Percentiles rank a stretch among this genome's conserved stretches.
These are phyloP conservation scores for Cosmia pyralina DNA, from an alignment of 2,888 invertebrate genomes.

Conservation along the genomic window DNA sequence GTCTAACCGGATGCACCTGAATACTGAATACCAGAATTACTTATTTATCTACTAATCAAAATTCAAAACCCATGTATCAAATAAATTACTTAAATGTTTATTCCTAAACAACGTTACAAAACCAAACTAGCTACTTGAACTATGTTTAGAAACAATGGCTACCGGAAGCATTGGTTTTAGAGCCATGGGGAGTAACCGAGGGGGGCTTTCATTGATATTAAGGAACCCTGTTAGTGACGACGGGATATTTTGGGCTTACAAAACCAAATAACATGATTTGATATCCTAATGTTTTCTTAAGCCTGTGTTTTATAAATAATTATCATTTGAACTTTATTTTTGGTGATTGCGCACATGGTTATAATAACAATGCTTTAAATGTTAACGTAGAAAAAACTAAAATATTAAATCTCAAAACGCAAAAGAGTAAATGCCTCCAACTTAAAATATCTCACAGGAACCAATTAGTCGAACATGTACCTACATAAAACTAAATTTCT, in stretches of 20 bases:
- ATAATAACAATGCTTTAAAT: too few species aligned
- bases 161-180: slow-evolving; percentile 16
- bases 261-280: background rate
- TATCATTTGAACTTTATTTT: background rate
- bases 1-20: background rate
- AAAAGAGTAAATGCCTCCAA: too few species aligned
- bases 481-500: too few species aligned
- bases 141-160: background rate
- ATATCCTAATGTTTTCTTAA: background rate
- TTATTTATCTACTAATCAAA: background rate
- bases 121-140: background rate
- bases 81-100: background rate
- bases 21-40: background rate
- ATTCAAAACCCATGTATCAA: background rate
- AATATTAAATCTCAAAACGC: too few species aligned
- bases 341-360: too few species aligned
- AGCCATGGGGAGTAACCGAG: slow-evolving; percentile 22
- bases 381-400: too few species aligned
- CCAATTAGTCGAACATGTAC: too few species aligned
- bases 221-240: slow-evolving; percentile 9
- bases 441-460: too few species aligned
- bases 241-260: slow-evolving; percentile 6
- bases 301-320: background rate
- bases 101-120: background rate
- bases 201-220: slow-evolving; percentile 37